phyloP scores from a whole-genome alignment of 1,140 invertebrate species.

The Homarus americanus region DNA sequence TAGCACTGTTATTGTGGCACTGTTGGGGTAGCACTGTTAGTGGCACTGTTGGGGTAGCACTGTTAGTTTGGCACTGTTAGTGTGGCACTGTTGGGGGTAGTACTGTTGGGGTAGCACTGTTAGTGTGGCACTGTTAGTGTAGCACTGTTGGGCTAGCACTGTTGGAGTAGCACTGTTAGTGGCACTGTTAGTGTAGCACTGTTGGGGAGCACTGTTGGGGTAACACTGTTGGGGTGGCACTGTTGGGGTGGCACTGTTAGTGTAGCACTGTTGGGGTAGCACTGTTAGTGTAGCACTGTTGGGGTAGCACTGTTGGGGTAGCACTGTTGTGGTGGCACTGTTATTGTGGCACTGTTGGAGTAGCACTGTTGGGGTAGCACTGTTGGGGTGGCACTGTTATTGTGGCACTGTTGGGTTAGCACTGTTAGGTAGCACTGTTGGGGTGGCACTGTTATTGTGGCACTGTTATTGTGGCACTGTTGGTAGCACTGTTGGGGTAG shows the following conservation, averaged over 20 bases:
- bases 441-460: no score
- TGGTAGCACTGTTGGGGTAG: neutral
- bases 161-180: neutral
- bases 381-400: neutral
- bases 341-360: neutral
- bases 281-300: neutral
- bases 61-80: no score
- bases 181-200: neutral
- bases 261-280: neutral
- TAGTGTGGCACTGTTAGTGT: no score
- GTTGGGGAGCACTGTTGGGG: neutral
- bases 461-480: neutral
- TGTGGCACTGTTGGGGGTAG: no score
- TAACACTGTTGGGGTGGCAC: neutral
- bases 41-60: no score
- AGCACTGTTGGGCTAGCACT: no score
- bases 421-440: no score
- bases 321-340: neutral
- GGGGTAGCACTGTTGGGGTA: neutral
- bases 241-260: neutral
- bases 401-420: neutral
- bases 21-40: no score
- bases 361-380: neutral
- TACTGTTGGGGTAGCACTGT: no score
- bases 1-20: no score